Conservation (phyloP, 37 sponge, comb jelly and placozoan species). For the Aphrocallistes beatrix region DNA sequence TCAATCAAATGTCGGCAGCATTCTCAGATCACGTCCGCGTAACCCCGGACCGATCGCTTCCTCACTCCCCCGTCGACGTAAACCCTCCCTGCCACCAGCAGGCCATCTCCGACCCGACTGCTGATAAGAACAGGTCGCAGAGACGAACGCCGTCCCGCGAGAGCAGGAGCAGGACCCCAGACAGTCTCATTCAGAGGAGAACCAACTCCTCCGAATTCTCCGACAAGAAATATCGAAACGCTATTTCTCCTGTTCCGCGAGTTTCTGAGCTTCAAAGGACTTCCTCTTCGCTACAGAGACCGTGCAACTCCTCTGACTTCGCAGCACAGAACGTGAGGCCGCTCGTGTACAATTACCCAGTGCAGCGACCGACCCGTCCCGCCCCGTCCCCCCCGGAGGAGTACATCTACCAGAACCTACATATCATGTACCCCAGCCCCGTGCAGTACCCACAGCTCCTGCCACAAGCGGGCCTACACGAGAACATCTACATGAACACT, state of each 20-base stretch:
- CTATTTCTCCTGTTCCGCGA: not conserved
- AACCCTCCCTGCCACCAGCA: not conserved
- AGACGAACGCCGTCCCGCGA: not conserved
- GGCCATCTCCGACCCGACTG: not conserved
- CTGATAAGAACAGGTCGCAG: not conserved
- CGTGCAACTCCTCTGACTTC: not conserved
- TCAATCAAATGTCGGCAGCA: not conserved
- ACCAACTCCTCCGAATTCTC: not conserved
- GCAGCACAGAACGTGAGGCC: no score
- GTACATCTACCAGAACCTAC: not conserved
- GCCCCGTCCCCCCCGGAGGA: not conserved
- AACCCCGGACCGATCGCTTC: not conserved
- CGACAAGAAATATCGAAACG: not conserved
- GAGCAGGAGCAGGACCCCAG: not conserved
- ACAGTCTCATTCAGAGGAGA: not conserved
- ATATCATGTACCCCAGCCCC: not conserved
- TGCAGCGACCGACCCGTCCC: not conserved
- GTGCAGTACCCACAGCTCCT: not conserved
- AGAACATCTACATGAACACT: conserved; percentile 3
- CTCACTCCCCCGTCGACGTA: not conserved
- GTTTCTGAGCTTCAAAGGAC: not conserved
- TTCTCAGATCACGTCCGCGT: not conserved
- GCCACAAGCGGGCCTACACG: not conserved
- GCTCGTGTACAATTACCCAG: not conserved
- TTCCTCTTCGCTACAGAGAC: not conserved